Conservation (phyloP, 2,113 vertebrate species). For the Spilogale gracilis region DNA sequence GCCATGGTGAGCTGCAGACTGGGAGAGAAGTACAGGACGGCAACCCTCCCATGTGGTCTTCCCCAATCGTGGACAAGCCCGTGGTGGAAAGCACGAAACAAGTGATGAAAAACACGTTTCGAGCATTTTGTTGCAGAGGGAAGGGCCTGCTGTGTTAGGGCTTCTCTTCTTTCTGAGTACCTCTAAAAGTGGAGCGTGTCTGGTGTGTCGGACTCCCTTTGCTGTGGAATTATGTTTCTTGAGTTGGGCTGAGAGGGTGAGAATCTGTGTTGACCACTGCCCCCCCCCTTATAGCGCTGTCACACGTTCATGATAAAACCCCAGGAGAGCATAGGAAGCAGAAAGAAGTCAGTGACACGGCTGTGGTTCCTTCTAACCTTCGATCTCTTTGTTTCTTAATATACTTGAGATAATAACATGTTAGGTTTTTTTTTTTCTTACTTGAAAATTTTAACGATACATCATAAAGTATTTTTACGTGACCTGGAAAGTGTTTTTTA, state of each 20-base stretch:
- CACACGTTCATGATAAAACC: neutral
- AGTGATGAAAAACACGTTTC: neutral
- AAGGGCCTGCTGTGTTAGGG: neutral
- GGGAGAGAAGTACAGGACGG: neutral
- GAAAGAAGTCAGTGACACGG: neutral
- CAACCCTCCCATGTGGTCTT: accelerated
- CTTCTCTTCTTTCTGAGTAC: neutral
- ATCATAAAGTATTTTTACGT: neutral
- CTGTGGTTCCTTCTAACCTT: neutral
- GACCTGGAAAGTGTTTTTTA: neutral
- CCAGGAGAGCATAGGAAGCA: neutral
- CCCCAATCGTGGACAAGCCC: neutral
- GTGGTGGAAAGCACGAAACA: neutral
- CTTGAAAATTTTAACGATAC: neutral
- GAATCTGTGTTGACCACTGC: too few relatives aligned
- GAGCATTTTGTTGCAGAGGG: neutral
- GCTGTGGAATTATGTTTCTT: neutral
- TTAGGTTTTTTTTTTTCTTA: neutral
- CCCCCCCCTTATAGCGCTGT: neutral
- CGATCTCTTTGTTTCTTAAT: neutral
- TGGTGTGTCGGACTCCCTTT: neutral
- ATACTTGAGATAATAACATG: neutral
- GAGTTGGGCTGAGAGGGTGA: neutral
- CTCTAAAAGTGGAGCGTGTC: neutral
- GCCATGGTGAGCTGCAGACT: neutral